phyloP scores from a whole-genome alignment of 2,113 vertebrate genomes.

The Rhinoderma darwinii region DNA sequence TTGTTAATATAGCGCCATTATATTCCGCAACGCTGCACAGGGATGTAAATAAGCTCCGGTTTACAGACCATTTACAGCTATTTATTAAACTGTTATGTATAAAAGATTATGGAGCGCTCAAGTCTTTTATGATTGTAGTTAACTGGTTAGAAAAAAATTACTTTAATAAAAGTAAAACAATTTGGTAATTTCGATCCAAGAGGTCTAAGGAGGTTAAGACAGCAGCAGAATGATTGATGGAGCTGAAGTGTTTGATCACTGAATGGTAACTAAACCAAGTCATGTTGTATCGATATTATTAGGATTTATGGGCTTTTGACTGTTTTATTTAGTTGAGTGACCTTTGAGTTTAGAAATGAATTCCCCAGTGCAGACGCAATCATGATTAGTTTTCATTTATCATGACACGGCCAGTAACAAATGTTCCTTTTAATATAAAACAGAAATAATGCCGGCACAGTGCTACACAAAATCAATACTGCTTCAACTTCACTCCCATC shows the following conservation, averaged over 20 bases:
- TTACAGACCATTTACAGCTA: background rate
- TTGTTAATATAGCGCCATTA: too few relatives aligned
- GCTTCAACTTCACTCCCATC: slow-evolving; percentile 1
- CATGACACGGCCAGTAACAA: slow-evolving; percentile 33
- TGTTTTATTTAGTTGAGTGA: slow-evolving; percentile 47
- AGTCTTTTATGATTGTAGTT: slow-evolving; percentile 2
- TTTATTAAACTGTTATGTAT: slow-evolving; percentile 30
- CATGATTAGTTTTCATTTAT: slow-evolving; percentile 54
- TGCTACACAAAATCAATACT: slow-evolving; percentile 51
- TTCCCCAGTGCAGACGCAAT: slow-evolving; percentile 20
- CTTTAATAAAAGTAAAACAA: slow-evolving; percentile 43
- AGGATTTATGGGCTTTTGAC: slow-evolving; percentile 48
- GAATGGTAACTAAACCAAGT: slow-evolving; percentile 46
- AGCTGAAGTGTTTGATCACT: slow-evolving; percentile 10
- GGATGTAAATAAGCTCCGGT: background rate
- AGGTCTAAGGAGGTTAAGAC: background rate
- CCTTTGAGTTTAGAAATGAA: slow-evolving; percentile 21
- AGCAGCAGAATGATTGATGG: slow-evolving; percentile 32
- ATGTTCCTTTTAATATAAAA: slow-evolving; percentile 39
- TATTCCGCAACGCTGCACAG: too few relatives aligned
- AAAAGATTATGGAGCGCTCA: slow-evolving; percentile 19
- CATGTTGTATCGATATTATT: slow-evolving; percentile 31
- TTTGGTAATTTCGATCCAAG: slow-evolving; percentile 32
- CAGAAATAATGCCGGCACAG: slow-evolving; percentile 36
- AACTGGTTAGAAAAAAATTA: slow-evolving; percentile 20